phyloP scores from a whole-genome alignment of 2,888 invertebrate species.

The Andrena marginata region DNA sequence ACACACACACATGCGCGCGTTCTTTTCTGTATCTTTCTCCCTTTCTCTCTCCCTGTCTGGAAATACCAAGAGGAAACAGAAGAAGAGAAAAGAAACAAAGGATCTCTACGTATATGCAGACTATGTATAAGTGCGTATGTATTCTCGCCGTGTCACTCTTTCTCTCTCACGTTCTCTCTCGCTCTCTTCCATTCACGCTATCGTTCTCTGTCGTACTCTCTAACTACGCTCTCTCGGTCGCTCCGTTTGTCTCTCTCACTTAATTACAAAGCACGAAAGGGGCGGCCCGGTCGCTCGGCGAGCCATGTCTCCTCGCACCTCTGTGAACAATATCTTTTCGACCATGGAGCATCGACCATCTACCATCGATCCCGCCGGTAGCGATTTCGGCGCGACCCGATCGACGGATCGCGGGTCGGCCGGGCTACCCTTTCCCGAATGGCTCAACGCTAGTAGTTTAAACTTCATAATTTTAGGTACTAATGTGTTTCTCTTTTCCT shows the following conservation, averaged over 20 bases:
- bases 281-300: slow-evolving; percentile 37
- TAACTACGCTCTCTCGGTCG: slow-evolving; percentile 28
- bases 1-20: not conserved
- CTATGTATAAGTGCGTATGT: slow-evolving; percentile 36
- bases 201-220: slow-evolving; percentile 18
- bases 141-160: slow-evolving; percentile 9
- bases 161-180: slow-evolving; percentile 31
- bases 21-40: not conserved
- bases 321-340: slow-evolving; percentile 19
- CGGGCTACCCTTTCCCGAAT: slow-evolving; percentile 31
- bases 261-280: slow-evolving; percentile 70
- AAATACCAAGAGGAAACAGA: slow-evolving; percentile 42
- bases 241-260: slow-evolving; percentile 46
- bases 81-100: slow-evolving; percentile 56
- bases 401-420: slow-evolving; percentile 31
- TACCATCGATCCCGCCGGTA: slow-evolving; percentile 5
- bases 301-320: slow-evolving; percentile 25
- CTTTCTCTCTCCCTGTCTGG: not conserved
- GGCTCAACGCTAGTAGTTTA: slow-evolving; percentile 74
- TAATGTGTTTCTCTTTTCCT: slow-evolving; percentile 69
- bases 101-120: slow-evolving; percentile 34
- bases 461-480: slow-evolving; percentile 77
- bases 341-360: not conserved
- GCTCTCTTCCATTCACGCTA: slow-evolving; percentile 5
- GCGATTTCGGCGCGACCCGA: slow-evolving; percentile 12